Evolutionary conservation across 2,113 vertebrate species (phyloP).

Genomic region (Neofelis nebulosa): DNA sequence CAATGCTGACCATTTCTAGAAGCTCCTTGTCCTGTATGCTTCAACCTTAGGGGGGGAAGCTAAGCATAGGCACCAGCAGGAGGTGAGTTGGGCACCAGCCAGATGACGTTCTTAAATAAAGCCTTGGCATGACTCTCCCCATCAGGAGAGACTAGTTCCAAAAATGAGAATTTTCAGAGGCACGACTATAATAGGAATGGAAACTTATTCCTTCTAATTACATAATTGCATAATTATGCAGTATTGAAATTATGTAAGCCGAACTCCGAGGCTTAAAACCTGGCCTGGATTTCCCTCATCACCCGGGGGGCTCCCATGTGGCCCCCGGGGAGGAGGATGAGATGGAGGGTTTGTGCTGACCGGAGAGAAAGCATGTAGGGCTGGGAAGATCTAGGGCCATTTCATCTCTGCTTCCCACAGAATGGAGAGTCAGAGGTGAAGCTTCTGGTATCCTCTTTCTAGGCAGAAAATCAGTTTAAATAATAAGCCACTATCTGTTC

Average conservation of each 20-base stretch:
- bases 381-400: background rate
- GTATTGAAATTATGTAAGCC: conserved; percentile 79
- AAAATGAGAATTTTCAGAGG: conserved; percentile 75
- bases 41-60: background rate
- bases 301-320: conserved; percentile 29
- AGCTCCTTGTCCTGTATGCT: background rate
- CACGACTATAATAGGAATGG: conserved; percentile 76
- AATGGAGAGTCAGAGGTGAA: background rate
- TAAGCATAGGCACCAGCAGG: background rate
- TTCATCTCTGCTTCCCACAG: background rate
- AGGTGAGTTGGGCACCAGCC: conserved; percentile 45
- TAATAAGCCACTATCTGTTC: background rate
- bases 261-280: conserved; percentile 72
- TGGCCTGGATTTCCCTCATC: conserved; percentile 73
- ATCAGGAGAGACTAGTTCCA: conserved; percentile 58
- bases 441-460: background rate
- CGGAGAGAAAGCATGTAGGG: background rate
- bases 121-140: conserved; percentile 50
- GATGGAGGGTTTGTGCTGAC: background rate
- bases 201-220: conserved; percentile 81
- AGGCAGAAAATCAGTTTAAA: background rate
- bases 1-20: background rate
- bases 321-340: background rate
- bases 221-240: conserved; percentile 82
- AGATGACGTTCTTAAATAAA: conserved; percentile 71